Evolutionary conservation across 37 sponge, comb jelly and placozoan genomes (phyloP).

Genomic region (Cliona cf. orientalis): DNA sequence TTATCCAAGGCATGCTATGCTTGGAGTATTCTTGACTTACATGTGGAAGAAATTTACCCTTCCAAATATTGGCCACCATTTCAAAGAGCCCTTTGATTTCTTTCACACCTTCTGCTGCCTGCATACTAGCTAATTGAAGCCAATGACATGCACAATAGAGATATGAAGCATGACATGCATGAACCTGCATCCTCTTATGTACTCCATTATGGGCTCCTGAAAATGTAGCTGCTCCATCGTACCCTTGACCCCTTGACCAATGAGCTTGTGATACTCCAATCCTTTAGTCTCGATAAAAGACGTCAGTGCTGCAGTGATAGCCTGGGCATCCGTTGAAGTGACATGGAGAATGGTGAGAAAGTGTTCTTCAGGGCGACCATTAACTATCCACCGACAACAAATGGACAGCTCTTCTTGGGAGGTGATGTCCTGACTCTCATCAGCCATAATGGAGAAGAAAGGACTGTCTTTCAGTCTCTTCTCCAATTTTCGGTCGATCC

Average conservation of each 20-base stretch:
- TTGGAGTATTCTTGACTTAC: too few species aligned
- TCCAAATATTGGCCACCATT: too few species aligned
- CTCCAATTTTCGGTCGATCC: constrained; percentile 3
- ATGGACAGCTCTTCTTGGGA: constrained; percentile 57
- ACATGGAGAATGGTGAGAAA: constrained; percentile 43
- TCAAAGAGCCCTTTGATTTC: too few species aligned
- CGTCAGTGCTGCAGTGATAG: constrained; percentile 43
- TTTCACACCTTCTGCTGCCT: too few species aligned
- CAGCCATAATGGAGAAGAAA: constrained; percentile 34
- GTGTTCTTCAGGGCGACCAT: constrained; percentile 52
- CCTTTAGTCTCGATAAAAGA: constrained; percentile 25
- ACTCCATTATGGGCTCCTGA: constrained; percentile 51
- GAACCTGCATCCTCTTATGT: constrained; percentile 34
- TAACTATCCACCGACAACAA: constrained; percentile 50
- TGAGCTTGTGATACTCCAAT: constrained; percentile 26
- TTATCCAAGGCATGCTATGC: too few species aligned
- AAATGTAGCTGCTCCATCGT: constrained; percentile 66
- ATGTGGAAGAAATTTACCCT: too few species aligned
- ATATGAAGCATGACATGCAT: constrained; percentile 61
- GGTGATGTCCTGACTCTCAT: constrained; percentile 36
- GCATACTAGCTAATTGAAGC: constrained; percentile 63
- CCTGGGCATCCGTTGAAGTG: constrained; percentile 24
- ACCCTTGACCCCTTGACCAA: constrained; percentile 72
- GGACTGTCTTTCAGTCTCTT: constrained; percentile 10
- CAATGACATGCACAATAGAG: constrained; percentile 27